Evolutionary conservation across 2,113 vertebrate species (phyloP), one percentile per base, ranked within the genome.

Genomic region (Chiloscyllium plagiosum): DNA sequence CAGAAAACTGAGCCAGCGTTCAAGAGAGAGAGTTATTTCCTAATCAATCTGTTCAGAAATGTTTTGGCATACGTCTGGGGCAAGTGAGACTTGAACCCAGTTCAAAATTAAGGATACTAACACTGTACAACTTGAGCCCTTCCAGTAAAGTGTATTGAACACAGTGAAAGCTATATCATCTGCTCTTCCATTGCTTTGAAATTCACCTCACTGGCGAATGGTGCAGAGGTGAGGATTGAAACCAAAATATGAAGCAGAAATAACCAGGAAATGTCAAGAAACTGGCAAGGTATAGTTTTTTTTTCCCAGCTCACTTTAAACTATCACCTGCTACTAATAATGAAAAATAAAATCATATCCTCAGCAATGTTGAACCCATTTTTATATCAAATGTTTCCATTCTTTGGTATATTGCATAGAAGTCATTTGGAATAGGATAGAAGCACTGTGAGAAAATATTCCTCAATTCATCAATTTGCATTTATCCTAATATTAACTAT

Each of bases 401-500:
- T 50, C 42, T 95, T 50, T 50, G 37, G 22, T 70, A 94, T 70
- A 70, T 94, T 50, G 17, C 66, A 29, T 37, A 56, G 86, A 2
- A 61, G 26, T 5, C 47, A 56, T n/a, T 61, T 61, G 52, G 24
- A 90, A 61, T 29, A 33, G 22, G 94, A 68, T 70, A 29, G 42
- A 50, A 47, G 26, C 24, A 29, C 17, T 52, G 24, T 33, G 19
- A 24, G 68, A 95, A 95, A 33, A 26, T 50, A 72, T 29, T 13
- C n/a, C 42, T 50, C 37, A 95, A 70, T 76, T 72, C 94, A 72
- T 72, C 94, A 72, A 33, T 72, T 47, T 96, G 80, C 96, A 66
- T 96, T 96, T 95, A 96, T 66, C 94, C 50, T 96, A 61, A 85
- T 96, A 96, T 97, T 96, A 96, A 95, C 95, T 96, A 93, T 95